Evolutionary conservation across 2,888 invertebrate genomes (phyloP), one percentile per base, ranked within the genome.

Genomic region (Laspeyria flexula): DNA sequence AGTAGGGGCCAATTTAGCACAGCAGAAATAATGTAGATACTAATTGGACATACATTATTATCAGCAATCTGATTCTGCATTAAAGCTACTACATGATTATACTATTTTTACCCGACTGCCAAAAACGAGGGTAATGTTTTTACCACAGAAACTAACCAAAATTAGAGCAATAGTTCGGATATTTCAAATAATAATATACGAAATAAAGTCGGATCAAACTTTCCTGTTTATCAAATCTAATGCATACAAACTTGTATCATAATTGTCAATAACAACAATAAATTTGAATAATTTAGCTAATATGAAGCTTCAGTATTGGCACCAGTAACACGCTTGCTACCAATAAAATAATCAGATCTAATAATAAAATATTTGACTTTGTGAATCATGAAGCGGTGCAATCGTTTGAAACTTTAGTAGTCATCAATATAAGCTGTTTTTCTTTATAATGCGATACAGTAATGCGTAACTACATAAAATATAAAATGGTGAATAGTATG

Each of bases 1-100:
- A 59, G 50, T 53, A 42, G 53, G 65, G 10, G 30, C n/a, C 65
- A 64, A 73, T 70, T 70, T 67, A 60, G 60, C 55, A 72, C 67
- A 65, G 65, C 63, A 66, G 50, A 60, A 66, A 66, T 65, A 7
- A 25, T 25, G 25, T 37, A 42, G 12, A 49, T 65, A 56, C 59
- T 61, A 70, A 70, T 65, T 59, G 57, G 61, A 51, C 53, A 56
- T 65, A 55, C 49, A 50, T 52, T 56, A 62, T 54, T 55, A 56
- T 61, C 43, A 42, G 43, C 5, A 6, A 25, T 25, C 25, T 25
- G 25, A 7, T 25, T 3, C 25, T 6, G 3, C 3, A n/a, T n/a
- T n/a, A n/a, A n/a, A n/a, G n/a, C n/a, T n/a, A n/a, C n/a, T n/a
- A n/a, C n/a, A n/a, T n/a, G n/a, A n/a, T n/a, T n/a, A 3, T 18